These are phyloP conservation scores for Tigriopus californicus DNA, from an alignment of 2,888 invertebrate species.

Conservation along the genomic window DNA sequence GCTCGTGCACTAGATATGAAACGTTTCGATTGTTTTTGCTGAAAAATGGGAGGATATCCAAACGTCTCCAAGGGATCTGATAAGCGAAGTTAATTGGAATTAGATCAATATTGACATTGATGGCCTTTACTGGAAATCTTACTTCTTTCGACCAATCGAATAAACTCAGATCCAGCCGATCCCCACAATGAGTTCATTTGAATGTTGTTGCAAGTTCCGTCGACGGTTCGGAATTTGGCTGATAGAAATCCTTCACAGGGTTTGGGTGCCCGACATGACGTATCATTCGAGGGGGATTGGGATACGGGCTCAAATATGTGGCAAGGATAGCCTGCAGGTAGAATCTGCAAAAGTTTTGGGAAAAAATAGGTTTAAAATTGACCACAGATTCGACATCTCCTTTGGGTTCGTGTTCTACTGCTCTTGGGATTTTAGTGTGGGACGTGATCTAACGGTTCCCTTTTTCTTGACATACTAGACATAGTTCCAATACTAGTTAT, in stretches of 20 bases:
- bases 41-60: background rate
- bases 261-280: background rate
- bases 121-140: background rate
- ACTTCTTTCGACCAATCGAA: slow-evolving; percentile 5
- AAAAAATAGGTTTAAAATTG: too few relatives aligned
- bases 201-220: slow-evolving; percentile 59
- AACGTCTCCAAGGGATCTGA: background rate
- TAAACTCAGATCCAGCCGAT: slow-evolving; percentile 30
- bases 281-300: background rate
- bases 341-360: background rate
- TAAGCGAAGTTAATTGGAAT: background rate
- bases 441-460: too few relatives aligned
- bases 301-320: background rate
- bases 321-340: slow-evolving; percentile 2
- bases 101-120: background rate
- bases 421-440: too few relatives aligned
- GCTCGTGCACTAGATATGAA: background rate
- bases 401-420: too few relatives aligned
- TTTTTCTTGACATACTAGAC: too few relatives aligned
- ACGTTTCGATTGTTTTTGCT: background rate
- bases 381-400: too few relatives aligned
- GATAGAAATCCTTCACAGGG: background rate
- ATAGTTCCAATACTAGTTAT: too few relatives aligned
- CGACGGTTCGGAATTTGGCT: slow-evolving; percentile 39
- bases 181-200: slow-evolving; percentile 42